A percentile compares a stretch with the other conserved stretches of the same genome.
Conservation (phyloP, 2,797 vertebrate species). For the Urocyon cinereoargenteus region DNA sequence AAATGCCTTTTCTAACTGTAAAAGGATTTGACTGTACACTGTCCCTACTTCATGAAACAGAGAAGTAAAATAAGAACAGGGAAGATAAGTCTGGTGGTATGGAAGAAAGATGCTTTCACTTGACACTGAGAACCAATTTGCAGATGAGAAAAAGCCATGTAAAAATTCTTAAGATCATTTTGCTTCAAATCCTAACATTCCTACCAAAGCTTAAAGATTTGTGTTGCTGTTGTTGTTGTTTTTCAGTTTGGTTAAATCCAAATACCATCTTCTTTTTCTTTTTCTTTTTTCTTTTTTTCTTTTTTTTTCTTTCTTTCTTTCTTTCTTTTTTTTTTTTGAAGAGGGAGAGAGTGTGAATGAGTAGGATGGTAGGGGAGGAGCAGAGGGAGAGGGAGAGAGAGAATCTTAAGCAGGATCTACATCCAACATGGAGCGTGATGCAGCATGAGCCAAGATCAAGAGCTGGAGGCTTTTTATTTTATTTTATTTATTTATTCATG, state of each 20-base stretch:
- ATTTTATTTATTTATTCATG: too few species aligned
- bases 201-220: background rate
- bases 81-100: background rate
- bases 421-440: background rate
- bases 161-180: background rate
- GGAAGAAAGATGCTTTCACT: background rate
- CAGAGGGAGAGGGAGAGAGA: background rate
- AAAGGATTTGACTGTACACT: background rate
- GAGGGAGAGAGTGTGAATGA: background rate
- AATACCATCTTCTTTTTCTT: background rate
- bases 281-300: too few species aligned
- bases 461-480: background rate
- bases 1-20: background rate
- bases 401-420: background rate
- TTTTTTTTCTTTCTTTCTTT: background rate
- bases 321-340: background rate
- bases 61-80: constrained; percentile 4
- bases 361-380: background rate
- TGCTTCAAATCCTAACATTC: background rate
- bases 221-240: background rate
- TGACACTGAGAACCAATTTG: background rate
- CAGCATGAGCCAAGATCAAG: background rate
- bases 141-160: background rate
- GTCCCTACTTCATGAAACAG: background rate
- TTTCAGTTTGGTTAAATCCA: constrained; percentile 15